These are phyloP conservation scores for Lepus americanus DNA, from an alignment of 2,113 vertebrate species.

Conservation along the genomic window DNA sequence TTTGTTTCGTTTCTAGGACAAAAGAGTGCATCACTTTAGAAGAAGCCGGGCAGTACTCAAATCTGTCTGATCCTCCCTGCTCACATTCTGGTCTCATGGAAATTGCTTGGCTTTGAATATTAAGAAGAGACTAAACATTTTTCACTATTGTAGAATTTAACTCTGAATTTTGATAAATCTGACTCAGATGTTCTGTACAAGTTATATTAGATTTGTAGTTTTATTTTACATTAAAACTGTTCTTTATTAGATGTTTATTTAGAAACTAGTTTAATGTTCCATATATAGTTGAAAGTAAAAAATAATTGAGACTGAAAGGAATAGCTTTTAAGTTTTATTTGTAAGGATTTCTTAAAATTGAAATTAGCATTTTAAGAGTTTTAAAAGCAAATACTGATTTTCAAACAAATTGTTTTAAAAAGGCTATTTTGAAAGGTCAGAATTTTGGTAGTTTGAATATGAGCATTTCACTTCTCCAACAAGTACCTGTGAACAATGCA, in stretches of 20 bases:
- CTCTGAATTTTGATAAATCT: constrained; percentile 72
- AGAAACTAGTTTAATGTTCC: constrained; percentile 79
- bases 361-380: constrained; percentile 73
- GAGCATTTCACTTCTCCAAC: constrained; percentile 76
- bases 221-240: constrained; percentile 73
- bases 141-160: constrained; percentile 75
- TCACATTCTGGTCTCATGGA: constrained; percentile 64
- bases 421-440: constrained; percentile 78
- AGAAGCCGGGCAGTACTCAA: constrained; percentile 88
- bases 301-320: constrained; percentile 65
- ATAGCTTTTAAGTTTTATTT: constrained; percentile 72
- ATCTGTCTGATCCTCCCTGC: constrained; percentile 82
- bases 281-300: constrained; percentile 72
- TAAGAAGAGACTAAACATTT: constrained; percentile 74
- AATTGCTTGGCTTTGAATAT: constrained; percentile 70
- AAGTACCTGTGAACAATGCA: constrained; percentile 70
- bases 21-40: constrained; percentile 86
- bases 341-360: constrained; percentile 71
- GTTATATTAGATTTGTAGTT: constrained; percentile 77
- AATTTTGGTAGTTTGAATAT: constrained; percentile 84
- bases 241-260: constrained; percentile 73
- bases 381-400: constrained; percentile 70
- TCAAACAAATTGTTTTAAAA: constrained; percentile 62
- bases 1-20: constrained; percentile 84
- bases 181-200: constrained; percentile 65